Base-by-base conservation (phyloP, 2,797 vertebrate species). In the Megaceryle alcyon region DNA sequence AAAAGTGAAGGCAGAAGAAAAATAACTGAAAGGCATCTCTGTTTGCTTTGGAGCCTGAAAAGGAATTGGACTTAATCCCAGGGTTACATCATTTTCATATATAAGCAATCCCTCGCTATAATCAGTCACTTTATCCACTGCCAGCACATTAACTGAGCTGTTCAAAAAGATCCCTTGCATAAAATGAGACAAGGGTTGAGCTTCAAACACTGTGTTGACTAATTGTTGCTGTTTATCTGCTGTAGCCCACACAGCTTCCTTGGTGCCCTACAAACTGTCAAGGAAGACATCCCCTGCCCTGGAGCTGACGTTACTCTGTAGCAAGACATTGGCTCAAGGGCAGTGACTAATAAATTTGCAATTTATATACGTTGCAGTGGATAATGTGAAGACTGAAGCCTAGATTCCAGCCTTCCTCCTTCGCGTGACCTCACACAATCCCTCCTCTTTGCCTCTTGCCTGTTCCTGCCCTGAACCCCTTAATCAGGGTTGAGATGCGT, bases 11-110 rank as follows among this genome's bases (percentile, higher is more conserved):
- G 53, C 87, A 86, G 57, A 87, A 49, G 69, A 77, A 70, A 84
- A 92, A n/a, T 75, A 66, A 48, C 89, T 63, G 48, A 80, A 83
- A 91, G 82, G 72, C 90, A 87, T 78, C 72, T 94, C 87, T 80
- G 66, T 93, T 89, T 94, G 75, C 60, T 88, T 78, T 92, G 95
- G 76, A 81, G 69, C 69, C 90, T 72, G 82, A 10, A 15, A 71
- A 60, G 57, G 69, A 53, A 7, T 14, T 94, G 91, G 91, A n/a
- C 41, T 35, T 29, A 19, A 26, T 83, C 80, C 93, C 91, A 88
- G 61, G 49, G 15, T 97, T 60, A 92, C 93, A 65, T 92, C 94
- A 95, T 13, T 66, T 56, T 71, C 80, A 9, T 81, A 39, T 68
- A 83, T 29, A 88, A 92, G 90, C 91, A 83, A 46, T 59, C 54